Evolutionary conservation across 2,797 vertebrate genomes (phyloP).

Genomic region (Chelon auratus): DNA sequence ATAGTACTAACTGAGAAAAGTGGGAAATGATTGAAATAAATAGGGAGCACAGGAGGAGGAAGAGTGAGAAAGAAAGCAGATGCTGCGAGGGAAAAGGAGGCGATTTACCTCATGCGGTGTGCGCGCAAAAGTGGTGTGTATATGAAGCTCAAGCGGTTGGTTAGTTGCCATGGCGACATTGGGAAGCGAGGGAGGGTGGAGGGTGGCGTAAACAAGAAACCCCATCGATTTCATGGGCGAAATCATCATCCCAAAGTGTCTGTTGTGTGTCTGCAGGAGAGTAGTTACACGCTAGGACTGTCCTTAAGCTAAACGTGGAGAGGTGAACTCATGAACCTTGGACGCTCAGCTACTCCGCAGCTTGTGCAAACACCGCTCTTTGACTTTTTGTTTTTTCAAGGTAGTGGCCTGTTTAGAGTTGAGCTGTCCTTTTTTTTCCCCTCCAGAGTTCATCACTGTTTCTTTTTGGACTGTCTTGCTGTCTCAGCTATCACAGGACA

Average conservation of each 20-base stretch:
- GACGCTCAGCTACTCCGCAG: conserved; percentile 1
- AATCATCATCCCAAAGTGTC: conserved; percentile 38
- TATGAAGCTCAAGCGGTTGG: conserved; percentile 58
- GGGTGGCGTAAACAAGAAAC: conserved; percentile 61
- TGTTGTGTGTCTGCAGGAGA: conserved; percentile 35
- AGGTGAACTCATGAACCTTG: conserved; percentile 32
- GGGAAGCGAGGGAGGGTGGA: conserved; percentile 42
- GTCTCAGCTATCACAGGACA: conserved; percentile 61
- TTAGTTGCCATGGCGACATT: conserved; percentile 2
- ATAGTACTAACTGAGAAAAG: conserved; percentile 7
- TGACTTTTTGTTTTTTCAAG: conserved; percentile 16
- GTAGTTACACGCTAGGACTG: conserved; percentile 18
- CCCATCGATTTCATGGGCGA: conserved; percentile 58
- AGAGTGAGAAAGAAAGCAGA: conserved; percentile 63
- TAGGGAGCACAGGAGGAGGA: conserved; percentile 9
- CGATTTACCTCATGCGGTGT: conserved; percentile 65
- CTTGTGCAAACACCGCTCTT: conserved; percentile 16
- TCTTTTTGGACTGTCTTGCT: conserved; percentile 45
- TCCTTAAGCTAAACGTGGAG: conserved; percentile 10
- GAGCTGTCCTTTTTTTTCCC: conserved; percentile 35
- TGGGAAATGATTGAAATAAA: conserved; percentile 48
- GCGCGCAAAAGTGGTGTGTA: conserved; percentile 58
- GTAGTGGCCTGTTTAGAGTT: conserved; percentile 41
- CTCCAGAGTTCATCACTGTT: conserved; percentile 58
- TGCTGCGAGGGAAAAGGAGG: conserved; percentile 47